Base-by-base conservation (phyloP, 2,797 vertebrate genomes). In the Anas bahamensis region DNA sequence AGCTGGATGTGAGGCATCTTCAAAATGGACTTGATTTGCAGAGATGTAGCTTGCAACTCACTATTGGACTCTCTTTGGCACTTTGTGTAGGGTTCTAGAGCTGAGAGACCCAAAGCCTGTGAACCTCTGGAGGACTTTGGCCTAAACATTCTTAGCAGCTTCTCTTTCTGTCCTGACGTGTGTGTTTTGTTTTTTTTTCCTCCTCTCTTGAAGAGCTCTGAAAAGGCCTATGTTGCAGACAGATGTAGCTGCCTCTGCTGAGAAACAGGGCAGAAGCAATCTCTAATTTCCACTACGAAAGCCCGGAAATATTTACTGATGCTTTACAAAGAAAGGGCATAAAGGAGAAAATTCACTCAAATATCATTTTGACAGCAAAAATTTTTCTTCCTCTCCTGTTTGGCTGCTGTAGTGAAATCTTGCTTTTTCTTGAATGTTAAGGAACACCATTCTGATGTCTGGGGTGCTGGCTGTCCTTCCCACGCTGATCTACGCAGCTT, bases 321-420 rank as follows among this genome's bases (percentile, higher is more conserved):
- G 60, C 52, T 96, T 96, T 97, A 90, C 91, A 69, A 92, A 90
- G 79, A 88, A 78, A 61, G 24, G 26, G 57, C 84, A 63, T n/a
- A 68, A 60, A 95, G 65, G 71, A 64, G 9, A 66, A 69, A 18
- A 83, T 84, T 97, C 82, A 52, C 56, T 82, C 6, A n/a, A 6
- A 44, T 70, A 41, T 13, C 59, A 17, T 52, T 85, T 71, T 3
- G 59, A 65, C 65, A 94, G 53, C 77, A 86, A 88, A 50, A 79
- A 7, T 61, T 78, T 83, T 63, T 61, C 50, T n/a, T 59, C 42
- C 6, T 85, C 35, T 81, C 55, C 24, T 46, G 4, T 57, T 71
- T 73, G 16, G 61, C 60, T 90, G 29, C 53, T 71, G 13, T 82
- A 59, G 31, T 39, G 41, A 81, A 78, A 59, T 59, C 48, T 82